Percentiles rank a stretch among this genome's conserved stretches.
phyloP scores from a whole-genome alignment of 2,888 invertebrate species.

The Mayetiola destructor region DNA sequence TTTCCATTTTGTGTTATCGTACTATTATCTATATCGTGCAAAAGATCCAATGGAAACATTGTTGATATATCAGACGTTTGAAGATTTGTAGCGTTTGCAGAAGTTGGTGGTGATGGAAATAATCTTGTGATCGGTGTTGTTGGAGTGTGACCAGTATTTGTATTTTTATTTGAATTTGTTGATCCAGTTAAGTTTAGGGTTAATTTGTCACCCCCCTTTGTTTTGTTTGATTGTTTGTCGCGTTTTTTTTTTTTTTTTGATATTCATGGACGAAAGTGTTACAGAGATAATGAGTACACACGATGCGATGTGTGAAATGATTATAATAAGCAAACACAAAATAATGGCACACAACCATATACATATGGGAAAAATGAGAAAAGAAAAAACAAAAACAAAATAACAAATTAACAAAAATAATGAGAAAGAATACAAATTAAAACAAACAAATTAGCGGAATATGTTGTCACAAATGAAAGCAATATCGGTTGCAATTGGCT shows the following conservation, averaged over 20 bases:
- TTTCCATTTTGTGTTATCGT: neutral
- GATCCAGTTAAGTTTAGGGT: constrained; percentile 47
- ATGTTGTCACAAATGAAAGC: neutral
- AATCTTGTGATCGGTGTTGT: constrained; percentile 18
- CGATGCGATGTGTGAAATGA: neutral
- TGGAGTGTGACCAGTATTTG: constrained; percentile 13
- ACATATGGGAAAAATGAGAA: constrained; percentile 15
- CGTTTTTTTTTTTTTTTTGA: no score
- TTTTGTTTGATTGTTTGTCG: neutral
- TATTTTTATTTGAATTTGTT: constrained; percentile 32
- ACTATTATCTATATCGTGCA: neutral
- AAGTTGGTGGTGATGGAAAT: constrained; percentile 21
- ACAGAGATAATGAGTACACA: neutral
- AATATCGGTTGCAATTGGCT: neutral
- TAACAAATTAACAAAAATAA: constrained; percentile 18
- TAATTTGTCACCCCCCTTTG: constrained; percentile 53
- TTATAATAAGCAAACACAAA: neutral
- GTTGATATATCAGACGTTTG: constrained; percentile 18
- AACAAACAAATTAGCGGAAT: neutral
- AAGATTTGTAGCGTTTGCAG: constrained; percentile 17
- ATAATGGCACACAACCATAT: constrained; percentile 10
- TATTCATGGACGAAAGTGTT: no score
- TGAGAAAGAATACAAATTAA: neutral
- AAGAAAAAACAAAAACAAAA: constrained; percentile 15
- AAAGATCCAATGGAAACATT: neutral